Conservation (phyloP, 2,888 invertebrate species). For the Poecilus cupreus region DNA sequence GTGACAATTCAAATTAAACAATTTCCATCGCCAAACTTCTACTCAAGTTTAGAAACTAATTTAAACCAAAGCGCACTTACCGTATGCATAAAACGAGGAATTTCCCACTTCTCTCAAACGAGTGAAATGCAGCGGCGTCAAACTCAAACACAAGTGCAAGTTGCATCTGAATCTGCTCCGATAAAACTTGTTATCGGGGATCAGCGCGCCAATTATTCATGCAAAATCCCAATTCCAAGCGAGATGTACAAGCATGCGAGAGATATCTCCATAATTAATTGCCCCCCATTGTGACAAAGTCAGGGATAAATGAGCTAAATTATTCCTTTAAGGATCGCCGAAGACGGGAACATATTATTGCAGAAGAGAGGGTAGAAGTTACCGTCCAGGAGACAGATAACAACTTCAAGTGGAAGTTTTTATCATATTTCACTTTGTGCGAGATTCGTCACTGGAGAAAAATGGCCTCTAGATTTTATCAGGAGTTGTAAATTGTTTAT, state of each 20-base stretch:
- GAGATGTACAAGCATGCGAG: background rate
- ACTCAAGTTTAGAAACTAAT: constrained; percentile 21
- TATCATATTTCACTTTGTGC: constrained; percentile 40
- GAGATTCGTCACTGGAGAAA: background rate
- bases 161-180: constrained; percentile 15
- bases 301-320: constrained; percentile 43
- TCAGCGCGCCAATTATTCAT: constrained; percentile 37
- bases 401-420: constrained; percentile 35
- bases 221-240: constrained; percentile 29
- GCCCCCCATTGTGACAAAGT: constrained; percentile 37
- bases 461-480: constrained; percentile 14
- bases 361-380: background rate
- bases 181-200: constrained; percentile 51
- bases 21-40: constrained; percentile 17
- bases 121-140: constrained; percentile 4
- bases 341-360: constrained; percentile 49
- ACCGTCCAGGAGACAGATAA: background rate
- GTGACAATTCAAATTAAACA: constrained; percentile 27
- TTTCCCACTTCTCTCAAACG: background rate
- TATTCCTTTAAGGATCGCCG: constrained; percentile 32
- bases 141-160: constrained; percentile 18
- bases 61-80: constrained; percentile 16
- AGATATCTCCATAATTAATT: constrained; percentile 54
- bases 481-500: constrained; percentile 33
- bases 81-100: constrained; percentile 27